Evolutionary conservation across 2,888 invertebrate species (phyloP).

Genomic region (Pyralis farinalis): DNA sequence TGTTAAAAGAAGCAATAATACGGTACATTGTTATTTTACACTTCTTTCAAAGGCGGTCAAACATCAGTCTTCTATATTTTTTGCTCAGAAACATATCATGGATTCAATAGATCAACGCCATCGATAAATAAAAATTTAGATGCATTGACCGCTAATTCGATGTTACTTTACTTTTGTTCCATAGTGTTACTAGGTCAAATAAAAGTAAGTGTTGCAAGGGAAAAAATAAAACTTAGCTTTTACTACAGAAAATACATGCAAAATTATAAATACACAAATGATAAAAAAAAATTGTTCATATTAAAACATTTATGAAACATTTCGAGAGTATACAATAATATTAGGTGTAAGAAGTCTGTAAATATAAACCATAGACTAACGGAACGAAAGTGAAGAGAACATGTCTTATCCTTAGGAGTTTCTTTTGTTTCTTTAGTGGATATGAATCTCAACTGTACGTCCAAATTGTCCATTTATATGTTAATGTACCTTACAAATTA

Average conservation of each 20-base stretch:
- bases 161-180: conserved; percentile 74
- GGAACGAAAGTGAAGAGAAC: conserved; percentile 71
- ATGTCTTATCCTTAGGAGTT: conserved; percentile 47
- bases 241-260: too few relatives aligned
- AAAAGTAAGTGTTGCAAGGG: conserved; percentile 11
- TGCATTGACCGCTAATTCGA: conserved; percentile 34
- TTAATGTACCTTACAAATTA: conserved; percentile 79
- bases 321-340: conserved; percentile 33
- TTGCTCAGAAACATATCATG: conserved; percentile 51
- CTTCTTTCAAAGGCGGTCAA: conserved; percentile 33
- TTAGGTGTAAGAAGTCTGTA: conserved; percentile 22
- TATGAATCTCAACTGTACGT: conserved; percentile 76
- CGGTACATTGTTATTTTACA: conserved; percentile 16
- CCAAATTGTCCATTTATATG: conserved; percentile 81
- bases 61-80: conserved; percentile 23
- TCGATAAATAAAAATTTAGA: conserved; percentile 22
- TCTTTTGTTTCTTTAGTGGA: conserved; percentile 60
- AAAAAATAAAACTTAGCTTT: too few relatives aligned
- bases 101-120: conserved; percentile 33
- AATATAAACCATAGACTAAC: conserved; percentile 34
- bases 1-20: conserved; percentile 37
- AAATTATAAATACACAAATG: conserved; percentile 18
- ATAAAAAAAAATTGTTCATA: conserved; percentile 12
- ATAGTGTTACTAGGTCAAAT: conserved; percentile 31
- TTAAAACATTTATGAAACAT: conserved; percentile 21